Evolutionary conservation across 2,888 invertebrate genomes (phyloP).

Genomic region (Papilio elwesi): DNA sequence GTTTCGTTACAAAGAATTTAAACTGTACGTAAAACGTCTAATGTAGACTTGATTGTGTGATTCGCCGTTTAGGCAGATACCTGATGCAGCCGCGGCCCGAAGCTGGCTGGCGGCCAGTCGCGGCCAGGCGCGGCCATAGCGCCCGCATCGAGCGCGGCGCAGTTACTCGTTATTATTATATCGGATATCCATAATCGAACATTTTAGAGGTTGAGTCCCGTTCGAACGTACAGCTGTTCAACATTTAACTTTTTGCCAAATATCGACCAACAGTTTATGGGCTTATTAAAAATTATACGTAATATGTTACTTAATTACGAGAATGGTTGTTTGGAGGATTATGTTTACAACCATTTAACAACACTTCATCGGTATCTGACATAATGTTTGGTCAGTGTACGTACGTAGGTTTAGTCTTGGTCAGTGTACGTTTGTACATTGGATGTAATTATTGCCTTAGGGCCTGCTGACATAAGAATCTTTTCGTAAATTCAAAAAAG

Average conservation of each 20-base stretch:
- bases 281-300: slow-evolving; percentile 20
- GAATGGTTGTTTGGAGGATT: neutral
- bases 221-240: slow-evolving; percentile 16
- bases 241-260: slow-evolving; percentile 23
- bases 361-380: too few relatives aligned
- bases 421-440: too few relatives aligned
- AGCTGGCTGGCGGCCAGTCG: slow-evolving; percentile 47
- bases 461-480: too few relatives aligned
- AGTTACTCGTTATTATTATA: slow-evolving; percentile 33
- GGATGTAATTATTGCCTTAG: too few relatives aligned
- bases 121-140: slow-evolving; percentile 44
- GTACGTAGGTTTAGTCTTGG: too few relatives aligned
- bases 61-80: slow-evolving; percentile 22
- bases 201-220: slow-evolving; percentile 26
- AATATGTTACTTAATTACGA: too few relatives aligned
- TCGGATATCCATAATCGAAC: slow-evolving; percentile 31
- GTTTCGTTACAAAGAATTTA: too few relatives aligned
- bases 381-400: too few relatives aligned
- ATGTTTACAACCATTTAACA: neutral
- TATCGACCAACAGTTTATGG: slow-evolving; percentile 11
- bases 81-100: slow-evolving; percentile 38
- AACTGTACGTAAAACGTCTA: neutral
- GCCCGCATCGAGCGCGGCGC: slow-evolving; percentile 7
- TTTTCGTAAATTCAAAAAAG: too few relatives aligned
- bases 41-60: neutral